Base-by-base conservation (phyloP, 2,113 vertebrate species). In the Oreochromis niloticus region DNA sequence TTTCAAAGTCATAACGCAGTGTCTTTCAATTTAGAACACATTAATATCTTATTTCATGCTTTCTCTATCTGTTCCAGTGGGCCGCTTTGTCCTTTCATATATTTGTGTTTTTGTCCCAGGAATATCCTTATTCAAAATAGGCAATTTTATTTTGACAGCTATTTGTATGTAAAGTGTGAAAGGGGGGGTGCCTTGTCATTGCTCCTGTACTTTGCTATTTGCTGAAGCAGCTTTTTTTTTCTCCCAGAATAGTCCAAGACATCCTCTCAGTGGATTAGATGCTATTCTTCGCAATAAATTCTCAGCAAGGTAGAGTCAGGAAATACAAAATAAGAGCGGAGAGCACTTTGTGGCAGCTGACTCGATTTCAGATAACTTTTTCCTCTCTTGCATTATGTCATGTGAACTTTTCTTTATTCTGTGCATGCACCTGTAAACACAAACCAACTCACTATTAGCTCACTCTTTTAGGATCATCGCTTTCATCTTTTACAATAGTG, bases 111-210 rank as follows among this genome's bases (percentile, higher is more conserved):
- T 92, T 13, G 83, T 94, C 91, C 83, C 85, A 59, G 92, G 81
- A 83, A 92, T 91, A 91, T 94, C 91, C 92, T 91, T 92, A 95
- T 95, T 96, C 92, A 96, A 94, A 96, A 92, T 87, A 96, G 89
- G 93, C 94, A 94, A 95, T 96, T 95, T 95, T 95, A 88, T 96
- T 96, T 96, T 96, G 96, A 97, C 96, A 96, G 95, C 92, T 96
- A 96, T 96, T 96, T 97, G 94, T 96, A 96, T 96, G 94, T 94
- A 96, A 96, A 96, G 94, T 94, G 89, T 87, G 85, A 39, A 41
- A 6, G 79, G 36, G 16, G 8, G 59, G 12, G 61, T 12, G 43
- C 59, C 83, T 89, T 91, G 94, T 91, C 93, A 88, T 88, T 92
- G 94, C 90, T 90, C 84, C 75, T 83, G 84, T 90, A 91, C 89